A percentile compares a stretch with the other conserved stretches of the same genome.
These are phyloP conservation scores for Artemia sp. DNA, from an alignment of 2,888 invertebrate species.

Conservation along the genomic window DNA sequence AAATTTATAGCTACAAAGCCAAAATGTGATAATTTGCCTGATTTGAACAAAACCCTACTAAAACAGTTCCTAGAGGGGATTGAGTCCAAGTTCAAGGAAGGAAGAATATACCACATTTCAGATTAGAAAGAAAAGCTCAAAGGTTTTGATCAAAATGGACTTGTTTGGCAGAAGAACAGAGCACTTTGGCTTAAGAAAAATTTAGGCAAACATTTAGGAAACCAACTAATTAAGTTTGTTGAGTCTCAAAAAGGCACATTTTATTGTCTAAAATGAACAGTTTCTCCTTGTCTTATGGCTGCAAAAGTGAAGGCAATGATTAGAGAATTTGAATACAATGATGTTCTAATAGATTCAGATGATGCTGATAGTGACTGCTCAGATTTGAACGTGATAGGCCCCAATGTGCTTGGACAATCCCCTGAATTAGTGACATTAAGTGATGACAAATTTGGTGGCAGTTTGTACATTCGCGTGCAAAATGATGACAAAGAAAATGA, in stretches of 20 bases:
- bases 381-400: neutral
- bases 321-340: neutral
- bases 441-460: neutral
- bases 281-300: neutral
- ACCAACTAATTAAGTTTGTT: no score
- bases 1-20: slow-evolving; percentile 1
- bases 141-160: neutral
- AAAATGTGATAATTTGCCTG: neutral
- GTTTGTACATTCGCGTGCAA: neutral
- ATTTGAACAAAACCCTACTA: neutral
- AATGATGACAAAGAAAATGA: no score
- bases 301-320: neutral
- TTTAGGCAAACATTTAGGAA: no score
- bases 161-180: neutral
- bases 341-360: neutral
- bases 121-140: neutral
- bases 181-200: neutral
- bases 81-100: neutral
- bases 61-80: neutral
- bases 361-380: neutral
- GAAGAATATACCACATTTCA: neutral
- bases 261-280: neutral
- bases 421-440: neutral
- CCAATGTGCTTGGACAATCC: neutral
- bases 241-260: no score